Conservation (phyloP, 1,140 invertebrate species). For the Bombus sylvicola region DNA sequence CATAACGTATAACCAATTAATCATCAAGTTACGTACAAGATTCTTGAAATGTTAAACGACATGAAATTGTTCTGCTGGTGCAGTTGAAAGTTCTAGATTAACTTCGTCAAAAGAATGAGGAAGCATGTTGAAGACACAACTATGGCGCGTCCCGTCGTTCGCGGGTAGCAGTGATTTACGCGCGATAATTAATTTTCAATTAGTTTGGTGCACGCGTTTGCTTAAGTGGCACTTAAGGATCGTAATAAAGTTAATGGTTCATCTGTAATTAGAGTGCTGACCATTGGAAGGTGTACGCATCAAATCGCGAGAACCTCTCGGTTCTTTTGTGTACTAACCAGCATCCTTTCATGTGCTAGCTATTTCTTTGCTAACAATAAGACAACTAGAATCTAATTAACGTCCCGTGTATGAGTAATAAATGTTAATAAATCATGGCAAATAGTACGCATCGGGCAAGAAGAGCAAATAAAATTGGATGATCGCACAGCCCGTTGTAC, state of each 20-base stretch:
- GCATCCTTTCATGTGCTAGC: neutral
- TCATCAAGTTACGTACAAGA: neutral
- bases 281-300: neutral
- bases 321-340: neutral
- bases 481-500: neutral
- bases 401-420: conserved; percentile 4
- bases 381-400: conserved; percentile 16
- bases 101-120: neutral
- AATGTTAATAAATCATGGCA: conserved; percentile 21
- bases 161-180: conserved; percentile 13
- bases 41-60: neutral
- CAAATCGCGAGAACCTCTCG: neutral
- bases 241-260: conserved; percentile 35
- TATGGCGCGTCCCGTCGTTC: neutral
- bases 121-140: neutral
- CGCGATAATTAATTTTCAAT: conserved; percentile 34
- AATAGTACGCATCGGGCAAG: neutral
- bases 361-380: conserved; percentile 1
- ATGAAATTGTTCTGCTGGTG: neutral
- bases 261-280: conserved; percentile 21
- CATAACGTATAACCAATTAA: neutral
- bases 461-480: conserved; percentile 9
- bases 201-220: neutral
- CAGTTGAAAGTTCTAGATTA: neutral
- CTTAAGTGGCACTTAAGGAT: conserved; percentile 9